These are phyloP conservation scores for Atta texana DNA, from an alignment of 1,140 invertebrate species.

Conservation along the genomic window DNA sequence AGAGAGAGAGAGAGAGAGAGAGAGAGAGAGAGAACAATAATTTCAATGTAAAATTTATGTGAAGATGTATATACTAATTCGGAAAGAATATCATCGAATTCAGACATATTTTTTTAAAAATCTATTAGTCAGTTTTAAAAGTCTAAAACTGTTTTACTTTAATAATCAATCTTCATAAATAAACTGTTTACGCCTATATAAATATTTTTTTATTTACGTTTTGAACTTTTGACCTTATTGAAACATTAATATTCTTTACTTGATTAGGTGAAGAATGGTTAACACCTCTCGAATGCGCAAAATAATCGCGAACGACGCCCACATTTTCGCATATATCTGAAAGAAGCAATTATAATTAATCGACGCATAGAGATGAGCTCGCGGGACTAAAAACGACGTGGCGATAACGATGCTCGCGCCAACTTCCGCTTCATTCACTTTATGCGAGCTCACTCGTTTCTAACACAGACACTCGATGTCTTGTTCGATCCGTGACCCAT, in stretches of 20 bases:
- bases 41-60: not conserved
- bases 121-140: too few species aligned
- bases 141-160: not conserved
- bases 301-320: not conserved
- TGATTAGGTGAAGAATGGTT: not conserved
- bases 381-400: constrained; percentile 41
- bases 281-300: not conserved
- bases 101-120: not conserved
- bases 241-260: not conserved
- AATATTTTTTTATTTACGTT: not conserved
- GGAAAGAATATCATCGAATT: not conserved
- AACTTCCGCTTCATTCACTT: constrained; percentile 49
- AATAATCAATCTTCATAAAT: not conserved
- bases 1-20: too few species aligned
- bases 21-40: not conserved
- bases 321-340: constrained; percentile 15
- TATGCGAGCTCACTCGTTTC: constrained; percentile 23
- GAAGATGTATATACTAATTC: not conserved
- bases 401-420: constrained; percentile 38
- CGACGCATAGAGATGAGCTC: constrained; percentile 32
- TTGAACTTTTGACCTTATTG: not conserved
- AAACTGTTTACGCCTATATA: not conserved
- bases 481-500: constrained; percentile 59
- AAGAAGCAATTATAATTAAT: constrained; percentile 52
- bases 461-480: constrained; percentile 54